Conservation (phyloP, 2,113 vertebrate species). For the Puma concolor region DNA sequence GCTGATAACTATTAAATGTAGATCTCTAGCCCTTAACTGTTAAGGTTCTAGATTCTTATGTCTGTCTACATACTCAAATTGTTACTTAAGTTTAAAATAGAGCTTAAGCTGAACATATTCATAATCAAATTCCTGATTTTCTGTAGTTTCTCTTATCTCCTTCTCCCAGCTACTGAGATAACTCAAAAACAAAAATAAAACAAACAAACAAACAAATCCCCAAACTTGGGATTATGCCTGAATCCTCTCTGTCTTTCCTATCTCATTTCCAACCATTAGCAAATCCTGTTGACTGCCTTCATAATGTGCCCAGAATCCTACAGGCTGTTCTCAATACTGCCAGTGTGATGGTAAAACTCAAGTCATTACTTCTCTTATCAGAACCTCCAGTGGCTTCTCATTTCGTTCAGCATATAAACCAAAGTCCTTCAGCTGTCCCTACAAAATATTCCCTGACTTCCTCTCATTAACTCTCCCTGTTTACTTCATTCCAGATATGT, state of each 20-base stretch:
- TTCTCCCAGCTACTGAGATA: background rate
- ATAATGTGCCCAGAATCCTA: background rate
- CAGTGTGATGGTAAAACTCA: background rate
- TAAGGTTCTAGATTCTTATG: background rate
- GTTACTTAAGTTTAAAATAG: background rate
- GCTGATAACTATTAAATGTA: background rate
- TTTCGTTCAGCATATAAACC: background rate
- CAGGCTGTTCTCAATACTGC: background rate
- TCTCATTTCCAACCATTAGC: background rate
- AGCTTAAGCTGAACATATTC: background rate
- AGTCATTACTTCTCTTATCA: background rate
- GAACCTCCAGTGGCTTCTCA: background rate
- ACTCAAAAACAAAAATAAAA: background rate
- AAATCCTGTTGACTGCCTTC: background rate
- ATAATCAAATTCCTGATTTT: background rate
- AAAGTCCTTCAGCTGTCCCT: background rate
- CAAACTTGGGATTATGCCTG: background rate
- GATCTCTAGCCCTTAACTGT: background rate
- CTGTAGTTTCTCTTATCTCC: background rate
- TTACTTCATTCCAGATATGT: background rate
- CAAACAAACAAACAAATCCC: background rate
- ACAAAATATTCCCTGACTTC: background rate
- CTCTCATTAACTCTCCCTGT: background rate
- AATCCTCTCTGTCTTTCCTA: background rate
- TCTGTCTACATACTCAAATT: background rate